Base-by-base conservation (phyloP, 2,888 invertebrate genomes). In the Dryadula phaetusa region DNA sequence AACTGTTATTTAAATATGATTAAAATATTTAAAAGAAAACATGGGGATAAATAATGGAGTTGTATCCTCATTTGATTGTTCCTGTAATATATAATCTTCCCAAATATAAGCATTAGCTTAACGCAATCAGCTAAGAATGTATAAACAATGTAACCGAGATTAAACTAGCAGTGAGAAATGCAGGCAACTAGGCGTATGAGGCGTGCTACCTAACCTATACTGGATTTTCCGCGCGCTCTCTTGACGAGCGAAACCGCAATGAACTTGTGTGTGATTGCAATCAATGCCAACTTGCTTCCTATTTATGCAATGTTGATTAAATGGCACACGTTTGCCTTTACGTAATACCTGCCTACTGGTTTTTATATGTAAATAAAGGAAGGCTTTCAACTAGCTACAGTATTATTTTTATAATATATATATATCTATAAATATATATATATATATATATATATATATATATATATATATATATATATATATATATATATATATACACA, bases 221-320 rank as follows among this genome's bases (percentile, higher is more conserved):
- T 22, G 20, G n/a, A 22, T 44, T 42, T 37, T 20, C n/a, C 8
- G 18, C 12, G 8, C n/a, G 16, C n/a, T 5, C 52, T 62, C 20
- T 20, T 53, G 40, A 53, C 49, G 42, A 53, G 42, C 28, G 42
- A 28, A 20, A 20, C 53, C 42, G 63, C 42, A 53, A 32, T 42
- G 32, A 53, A 63, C 20, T 63, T 63, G 42, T 53, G 32, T 42
- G 28, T 53, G 53, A 53, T 53, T 63, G 44, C 63, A 63, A 63
- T 63, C 53, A 63, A 42, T 63, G 44, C 62, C 14, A 42, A 20
- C 8, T 62, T 40, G 42, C 40, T 25, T 52, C 16, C 28, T 53
- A 53, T 62, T 28, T 40, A 40, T 52, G 46, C 62, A 62, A 62
- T 49, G 47, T 62, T 42, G 44, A 54, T 63, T 44, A 63, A 63